Base-by-base conservation (phyloP, 1,140 invertebrate genomes). In the Periplaneta americana region DNA sequence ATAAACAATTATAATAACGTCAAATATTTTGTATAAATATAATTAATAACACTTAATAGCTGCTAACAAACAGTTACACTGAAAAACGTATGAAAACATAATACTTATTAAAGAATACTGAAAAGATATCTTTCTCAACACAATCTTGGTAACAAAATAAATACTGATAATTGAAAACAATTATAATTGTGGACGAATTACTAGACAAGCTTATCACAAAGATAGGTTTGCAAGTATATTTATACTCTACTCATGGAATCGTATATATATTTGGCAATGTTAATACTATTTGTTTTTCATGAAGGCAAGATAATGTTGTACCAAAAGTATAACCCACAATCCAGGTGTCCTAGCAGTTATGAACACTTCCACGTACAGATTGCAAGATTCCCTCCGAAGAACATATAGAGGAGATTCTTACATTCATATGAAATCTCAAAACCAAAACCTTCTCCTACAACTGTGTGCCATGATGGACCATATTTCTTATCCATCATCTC, bases 401-500 rank as follows among this genome's bases (percentile, higher is more conserved):
- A 98, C 92, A 98, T 94, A 86, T 98, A 97, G 74, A 98, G 89
- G 82, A 98, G 91, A 84, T 96, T 95, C 85, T 95, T 96, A 66
- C 94, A 93, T 90, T 98, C 96, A 88, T 97, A 96, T 0, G 95
- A 96, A 80, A 98, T 92, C 87, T 97, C 95, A 88, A 97, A 97
- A n/a, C 96, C 96, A 88, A 94, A 98, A 28, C 95, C 96, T 90
- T 99, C 97, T 15, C 97, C 97, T 11, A 98, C 94, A 0, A 98
- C 93, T 1, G 95, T 96, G 89, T 98, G 96, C 93, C 97, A 98
- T 22, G 95, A 93, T 1, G 96, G 93, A 32, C 97, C 97, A 88
- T 96, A 98, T 86, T 97, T 97, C 88, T 97, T 97, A 88, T 99
- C 98, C 92, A 99, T 93, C 79, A 92, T 93, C 84, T 98, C 96